These are phyloP conservation scores for Drosophila neonasuta DNA, from an alignment of 2,888 invertebrate species.

Conservation along the genomic window DNA sequence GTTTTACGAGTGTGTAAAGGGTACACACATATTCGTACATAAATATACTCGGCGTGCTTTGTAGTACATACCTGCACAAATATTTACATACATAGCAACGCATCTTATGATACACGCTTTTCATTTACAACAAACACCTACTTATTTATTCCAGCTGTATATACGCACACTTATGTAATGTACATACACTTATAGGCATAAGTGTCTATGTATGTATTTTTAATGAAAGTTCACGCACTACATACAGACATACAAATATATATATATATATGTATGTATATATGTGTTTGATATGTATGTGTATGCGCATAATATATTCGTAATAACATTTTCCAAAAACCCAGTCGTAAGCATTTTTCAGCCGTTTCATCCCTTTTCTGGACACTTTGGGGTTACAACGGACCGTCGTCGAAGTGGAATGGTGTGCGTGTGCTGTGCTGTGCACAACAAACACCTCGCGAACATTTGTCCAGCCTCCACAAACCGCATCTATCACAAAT, in stretches of 20 bases:
- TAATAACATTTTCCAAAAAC: conserved; percentile 72
- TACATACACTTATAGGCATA: conserved; percentile 1
- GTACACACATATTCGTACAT: conserved; percentile 21
- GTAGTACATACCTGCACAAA: conserved; percentile 31
- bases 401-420: not conserved
- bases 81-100: conserved; percentile 28
- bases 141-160: conserved; percentile 22
- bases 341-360: conserved; percentile 75
- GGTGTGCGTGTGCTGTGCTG: conserved; percentile 23
- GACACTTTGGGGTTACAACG: conserved; percentile 67
- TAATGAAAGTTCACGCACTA: conserved; percentile 40
- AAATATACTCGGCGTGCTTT: not conserved
- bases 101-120: conserved; percentile 35
- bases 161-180: conserved; percentile 7
- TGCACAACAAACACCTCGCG: conserved; percentile 71
- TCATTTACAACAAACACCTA: conserved; percentile 44
- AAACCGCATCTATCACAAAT: conserved; percentile 76
- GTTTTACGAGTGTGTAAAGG: conserved; percentile 43
- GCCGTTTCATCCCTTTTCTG: conserved; percentile 75
- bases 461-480: conserved; percentile 68
- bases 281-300: conserved; percentile 24
- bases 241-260: conserved; percentile 19
- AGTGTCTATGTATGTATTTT: conserved; percentile 32
- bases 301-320: conserved; percentile 73
- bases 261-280: conserved; percentile 1